Conservation (phyloP, 2,113 vertebrate genomes). For the Sapajus apella region DNA sequence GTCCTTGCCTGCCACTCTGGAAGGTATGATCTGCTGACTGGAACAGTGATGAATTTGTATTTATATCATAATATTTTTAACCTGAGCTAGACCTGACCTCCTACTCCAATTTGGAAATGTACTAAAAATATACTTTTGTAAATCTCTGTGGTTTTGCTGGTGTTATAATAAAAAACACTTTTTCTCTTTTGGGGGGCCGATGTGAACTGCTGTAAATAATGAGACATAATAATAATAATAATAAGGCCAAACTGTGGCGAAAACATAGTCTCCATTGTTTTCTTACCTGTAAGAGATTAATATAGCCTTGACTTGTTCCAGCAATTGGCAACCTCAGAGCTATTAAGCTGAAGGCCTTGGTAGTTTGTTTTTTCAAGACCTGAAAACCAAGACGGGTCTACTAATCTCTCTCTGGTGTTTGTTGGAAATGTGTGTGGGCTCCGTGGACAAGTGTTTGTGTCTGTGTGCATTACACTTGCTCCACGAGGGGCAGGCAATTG, state of each 20-base stretch:
- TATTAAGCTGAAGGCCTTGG: not conserved
- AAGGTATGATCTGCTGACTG: conserved; percentile 77
- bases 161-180: not conserved
- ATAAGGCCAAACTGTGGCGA: not conserved
- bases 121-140: not conserved
- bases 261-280: not conserved
- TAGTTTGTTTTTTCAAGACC: not conserved
- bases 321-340: not conserved
- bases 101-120: conserved; percentile 76
- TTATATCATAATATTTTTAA: conserved; percentile 82
- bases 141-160: not conserved
- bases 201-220: not conserved
- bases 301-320: not conserved
- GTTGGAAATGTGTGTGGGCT: not conserved
- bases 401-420: not conserved
- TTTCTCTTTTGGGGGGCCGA: not conserved
- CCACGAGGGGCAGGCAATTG: not conserved
- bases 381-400: not conserved
- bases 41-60: conserved; percentile 81
- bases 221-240: not conserved
- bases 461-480: not conserved
- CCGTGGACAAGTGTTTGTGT: not conserved
- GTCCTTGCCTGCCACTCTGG: conserved; percentile 81
- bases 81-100: conserved; percentile 75
- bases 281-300: not conserved